These are phyloP conservation scores for Cottus gobio DNA, from an alignment of 2,113 vertebrate species.

Conservation along the genomic window DNA sequence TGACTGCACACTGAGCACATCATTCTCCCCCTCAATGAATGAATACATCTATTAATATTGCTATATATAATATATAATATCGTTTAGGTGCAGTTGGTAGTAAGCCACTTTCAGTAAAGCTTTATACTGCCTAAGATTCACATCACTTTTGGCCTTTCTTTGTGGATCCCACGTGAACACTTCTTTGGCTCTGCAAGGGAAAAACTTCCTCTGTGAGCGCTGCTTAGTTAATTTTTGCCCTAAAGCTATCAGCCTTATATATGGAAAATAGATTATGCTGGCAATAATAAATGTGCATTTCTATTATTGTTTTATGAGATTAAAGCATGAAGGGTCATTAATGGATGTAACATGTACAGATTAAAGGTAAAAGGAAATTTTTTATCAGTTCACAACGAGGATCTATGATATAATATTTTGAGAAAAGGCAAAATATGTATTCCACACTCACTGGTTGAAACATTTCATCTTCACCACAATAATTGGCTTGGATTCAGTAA, in stretches of 20 bases:
- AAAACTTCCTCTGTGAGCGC: neutral
- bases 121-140: neutral
- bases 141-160: neutral
- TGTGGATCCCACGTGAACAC: neutral
- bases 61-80: neutral
- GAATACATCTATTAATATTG: neutral
- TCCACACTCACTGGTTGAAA: neutral
- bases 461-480: neutral
- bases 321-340: conserved; percentile 33
- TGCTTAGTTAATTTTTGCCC: conserved; percentile 2
- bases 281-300: conserved; percentile 24
- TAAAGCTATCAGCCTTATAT: conserved; percentile 8
- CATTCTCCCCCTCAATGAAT: neutral
- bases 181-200: neutral
- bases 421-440: neutral
- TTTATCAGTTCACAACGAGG: conserved; percentile 5
- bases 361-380: conserved; percentile 14
- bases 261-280: conserved; percentile 5
- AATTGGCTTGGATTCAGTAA: neutral
- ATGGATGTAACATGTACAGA: conserved; percentile 6
- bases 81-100: neutral
- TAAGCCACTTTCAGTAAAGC: neutral
- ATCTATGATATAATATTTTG: conserved; percentile 9
- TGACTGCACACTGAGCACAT: neutral
- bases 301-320: conserved; percentile 28